Base-by-base conservation (phyloP, 2,888 invertebrate genomes). In the Nomada fabriciana region DNA sequence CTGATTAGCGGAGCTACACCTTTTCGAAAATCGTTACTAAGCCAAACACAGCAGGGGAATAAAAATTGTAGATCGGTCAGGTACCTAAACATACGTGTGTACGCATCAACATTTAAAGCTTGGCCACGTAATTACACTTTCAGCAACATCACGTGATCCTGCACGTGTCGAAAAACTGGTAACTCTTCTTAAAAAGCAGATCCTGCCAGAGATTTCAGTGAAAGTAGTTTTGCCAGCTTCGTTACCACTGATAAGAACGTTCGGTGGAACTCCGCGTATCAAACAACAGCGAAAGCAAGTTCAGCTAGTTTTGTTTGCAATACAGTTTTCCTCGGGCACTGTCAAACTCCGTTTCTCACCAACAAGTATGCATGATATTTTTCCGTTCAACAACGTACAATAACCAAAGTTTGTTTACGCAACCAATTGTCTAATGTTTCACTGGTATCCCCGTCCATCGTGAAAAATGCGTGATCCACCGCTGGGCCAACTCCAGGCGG, bases 401-500 rank as follows among this genome's bases (percentile, higher is more conserved):
- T n/a, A 15, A 70, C 15, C 18, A 53, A 55, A 61, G 25, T 25
- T 50, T 11, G 55, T 42, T 18, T 23, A n/a, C 47, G 25, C 57
- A 20, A 50, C 64, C 72, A 50, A 70, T 71, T 60, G 29, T 81
- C 80, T 47, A 76, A 3, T 2, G 64, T 63, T 20, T 80, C 82
- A 72, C 82, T 72, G 53, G 42, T 72, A 60, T 80, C 68, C 61
- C 61, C 74, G 7, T 83, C 61, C 81, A 81, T 81, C 42, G 60
- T 29, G 65, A 69, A 10, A 15, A 42, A n/a, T 65, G 64, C 36
- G 63, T 65, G 72, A 73, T 50, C 50, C 15, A 29, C 52, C 23
- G 68, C 67, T 67, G 71, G 71, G 68, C 11, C 59, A 13, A 20
- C 42, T 68, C 61, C 72, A 53, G 57, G 59, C 59, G 82, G 42